Base-by-base conservation (phyloP, 2,888 invertebrate genomes). In the Leptinotarsa haldemani region DNA sequence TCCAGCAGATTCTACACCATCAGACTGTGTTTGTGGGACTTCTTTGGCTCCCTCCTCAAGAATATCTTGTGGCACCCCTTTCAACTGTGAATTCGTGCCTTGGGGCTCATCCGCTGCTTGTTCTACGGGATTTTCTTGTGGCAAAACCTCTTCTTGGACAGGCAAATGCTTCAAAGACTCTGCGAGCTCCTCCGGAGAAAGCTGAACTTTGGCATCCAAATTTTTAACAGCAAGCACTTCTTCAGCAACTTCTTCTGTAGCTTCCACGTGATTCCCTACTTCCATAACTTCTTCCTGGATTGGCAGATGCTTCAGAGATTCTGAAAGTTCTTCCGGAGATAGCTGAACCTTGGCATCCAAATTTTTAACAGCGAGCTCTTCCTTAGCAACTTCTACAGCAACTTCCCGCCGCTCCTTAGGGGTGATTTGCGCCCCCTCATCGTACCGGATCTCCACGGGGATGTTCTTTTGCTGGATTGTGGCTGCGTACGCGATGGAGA, bases 361-460 rank as follows among this genome's bases (percentile, higher is more conserved):
- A 77, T 85, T 85, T 73, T 81, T 81, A n/a, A 77, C 74, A 16
- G 65, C 66, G 56, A 82, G 74, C 76, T 83, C 84, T 73, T 80
- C 80, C 9, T 73, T 71, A 66, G 30, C 56, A 53, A 18, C 68
- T 61, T 61, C 61, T 61, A 40, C 66, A 69, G 70, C 69, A 71
- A 12, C 30, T n/a, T 9, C 61, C 5, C 40, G 61, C 61, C 25
- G 40, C 53, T 71, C 71, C 16, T 70, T 65, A 7, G 71, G 63
- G 18, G 63, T 56, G 16, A 69, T 72, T 47, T 63, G 56, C 9
- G 46, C 48, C n/a, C 25, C 20, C 15, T 64, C 65, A 68, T 86
- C 85, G 79, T 86, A 86, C 46, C 84, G 80, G 25, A 86, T 79
- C 74, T 84, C 82, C 5, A 86, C 86, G 1, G 85, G 86, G 64